Percentiles rank a stretch among this genome's conserved stretches.
Evolutionary conservation across 2,888 invertebrate genomes (phyloP).

Genomic region (Ctena decussata): DNA sequence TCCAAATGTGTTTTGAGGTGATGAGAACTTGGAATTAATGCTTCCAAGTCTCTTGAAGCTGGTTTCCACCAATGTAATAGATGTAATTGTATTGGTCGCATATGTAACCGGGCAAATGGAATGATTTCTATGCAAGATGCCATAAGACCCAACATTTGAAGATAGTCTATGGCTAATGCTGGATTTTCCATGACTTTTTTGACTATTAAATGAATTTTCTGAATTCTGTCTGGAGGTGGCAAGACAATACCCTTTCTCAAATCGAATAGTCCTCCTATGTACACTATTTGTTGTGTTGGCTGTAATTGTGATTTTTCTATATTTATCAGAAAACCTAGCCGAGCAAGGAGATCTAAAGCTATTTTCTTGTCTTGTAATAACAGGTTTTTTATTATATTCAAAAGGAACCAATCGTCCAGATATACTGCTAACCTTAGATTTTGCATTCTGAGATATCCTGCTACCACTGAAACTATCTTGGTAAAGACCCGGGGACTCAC

Average conservation of each 20-base stretch:
- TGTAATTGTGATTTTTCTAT: no score
- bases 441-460: constrained; percentile 34
- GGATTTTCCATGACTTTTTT: no score
- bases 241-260: no score
- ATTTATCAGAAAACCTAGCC: no score
- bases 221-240: no score
- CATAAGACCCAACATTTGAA: constrained; percentile 28
- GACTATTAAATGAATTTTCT: no score
- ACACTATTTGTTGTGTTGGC: no score
- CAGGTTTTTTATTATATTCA: constrained; percentile 2
- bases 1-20: background rate
- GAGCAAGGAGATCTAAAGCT: no score
- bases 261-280: no score
- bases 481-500: constrained; percentile 34
- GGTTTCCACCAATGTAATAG: constrained; percentile 26
- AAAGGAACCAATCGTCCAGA: constrained; percentile 31
- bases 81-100: constrained; percentile 47
- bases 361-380: constrained; percentile 16
- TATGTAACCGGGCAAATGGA: constrained; percentile 53
- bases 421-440: constrained; percentile 30
- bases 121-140: constrained; percentile 48
- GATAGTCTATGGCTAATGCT: background rate
- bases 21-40: constrained; percentile 8
- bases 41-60: background rate
- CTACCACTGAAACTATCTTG: constrained; percentile 36